Conservation (phyloP, 2,797 vertebrate species). For the Catharus ustulatus region DNA sequence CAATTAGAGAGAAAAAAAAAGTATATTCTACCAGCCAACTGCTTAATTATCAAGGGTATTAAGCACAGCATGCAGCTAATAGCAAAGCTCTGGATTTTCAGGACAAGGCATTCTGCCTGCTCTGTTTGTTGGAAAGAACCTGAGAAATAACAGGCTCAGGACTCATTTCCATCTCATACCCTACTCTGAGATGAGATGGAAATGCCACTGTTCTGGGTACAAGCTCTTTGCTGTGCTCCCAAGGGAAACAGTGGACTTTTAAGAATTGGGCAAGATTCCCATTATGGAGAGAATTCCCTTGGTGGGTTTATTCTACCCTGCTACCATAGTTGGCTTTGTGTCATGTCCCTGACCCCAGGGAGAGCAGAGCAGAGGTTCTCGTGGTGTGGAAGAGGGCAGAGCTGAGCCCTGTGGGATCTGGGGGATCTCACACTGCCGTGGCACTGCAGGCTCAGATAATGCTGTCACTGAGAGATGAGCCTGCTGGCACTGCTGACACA, state of each 20-base stretch:
- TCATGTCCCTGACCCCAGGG: not conserved
- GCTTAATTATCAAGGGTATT: not conserved
- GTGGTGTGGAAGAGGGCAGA: not conserved
- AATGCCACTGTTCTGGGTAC: not conserved
- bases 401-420: not conserved
- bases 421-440: not conserved
- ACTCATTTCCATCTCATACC: not conserved
- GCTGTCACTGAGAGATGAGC: constrained; percentile 8
- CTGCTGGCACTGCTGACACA: constrained; percentile 6
- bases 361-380: not conserved
- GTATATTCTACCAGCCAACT: not conserved
- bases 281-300: not conserved
- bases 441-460: not conserved
- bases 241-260: not conserved
- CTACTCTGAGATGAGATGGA: not conserved
- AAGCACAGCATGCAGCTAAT: not conserved
- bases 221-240: not conserved
- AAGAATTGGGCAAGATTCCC: not conserved
- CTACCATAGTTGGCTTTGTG: not conserved
- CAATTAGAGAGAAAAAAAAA: not conserved
- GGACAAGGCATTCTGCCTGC: not conserved
- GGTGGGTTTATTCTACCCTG: not conserved
- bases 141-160: not conserved
- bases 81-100: not conserved
- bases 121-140: not conserved